phyloP scores from a whole-genome alignment of 2,888 invertebrate genomes.

The Oxytorus armatus region DNA sequence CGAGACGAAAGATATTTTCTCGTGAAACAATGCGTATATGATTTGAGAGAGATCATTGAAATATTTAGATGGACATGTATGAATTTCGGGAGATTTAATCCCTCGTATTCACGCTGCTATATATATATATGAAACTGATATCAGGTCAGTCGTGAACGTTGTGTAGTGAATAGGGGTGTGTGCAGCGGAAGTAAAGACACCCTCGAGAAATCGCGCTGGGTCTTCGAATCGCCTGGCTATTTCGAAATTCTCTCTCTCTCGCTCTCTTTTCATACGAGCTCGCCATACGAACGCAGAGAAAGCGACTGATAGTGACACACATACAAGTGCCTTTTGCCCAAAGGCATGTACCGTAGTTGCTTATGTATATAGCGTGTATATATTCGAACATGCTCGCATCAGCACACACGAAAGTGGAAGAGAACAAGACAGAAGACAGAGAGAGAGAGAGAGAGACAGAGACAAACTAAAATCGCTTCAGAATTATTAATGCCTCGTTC shows the following conservation, averaged over 20 bases:
- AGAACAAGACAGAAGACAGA: slow-evolving; percentile 15
- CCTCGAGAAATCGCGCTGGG: slow-evolving; percentile 60
- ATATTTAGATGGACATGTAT: slow-evolving; percentile 39
- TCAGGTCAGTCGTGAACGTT: slow-evolving; percentile 44
- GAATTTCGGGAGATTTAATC: slow-evolving; percentile 45
- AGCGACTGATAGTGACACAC: background rate
- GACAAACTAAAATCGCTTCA: slow-evolving; percentile 66
- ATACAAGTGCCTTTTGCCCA: background rate
- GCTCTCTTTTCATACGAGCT: background rate
- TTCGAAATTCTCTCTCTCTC: slow-evolving; percentile 32
- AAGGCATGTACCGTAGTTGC: background rate
- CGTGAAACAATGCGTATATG: background rate
- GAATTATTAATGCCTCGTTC: slow-evolving; percentile 71
- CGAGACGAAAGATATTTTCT: background rate
- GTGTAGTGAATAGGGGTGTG: slow-evolving; percentile 11
- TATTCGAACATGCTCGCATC: slow-evolving; percentile 46
- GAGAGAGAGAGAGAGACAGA: slow-evolving; percentile 27
- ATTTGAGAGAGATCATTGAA: slow-evolving; percentile 39
- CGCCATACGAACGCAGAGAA: slow-evolving; percentile 4
- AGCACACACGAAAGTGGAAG: slow-evolving; percentile 50
- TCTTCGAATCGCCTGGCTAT: slow-evolving; percentile 59
- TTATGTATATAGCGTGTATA: background rate
- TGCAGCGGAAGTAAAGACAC: slow-evolving; percentile 55
- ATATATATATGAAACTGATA: slow-evolving; percentile 35
- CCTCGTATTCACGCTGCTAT: background rate